Evolutionary conservation across 2,888 invertebrate species (phyloP), one percentile per base, ranked within the genome.

Genomic region (Trypoxylon attenuatum): DNA sequence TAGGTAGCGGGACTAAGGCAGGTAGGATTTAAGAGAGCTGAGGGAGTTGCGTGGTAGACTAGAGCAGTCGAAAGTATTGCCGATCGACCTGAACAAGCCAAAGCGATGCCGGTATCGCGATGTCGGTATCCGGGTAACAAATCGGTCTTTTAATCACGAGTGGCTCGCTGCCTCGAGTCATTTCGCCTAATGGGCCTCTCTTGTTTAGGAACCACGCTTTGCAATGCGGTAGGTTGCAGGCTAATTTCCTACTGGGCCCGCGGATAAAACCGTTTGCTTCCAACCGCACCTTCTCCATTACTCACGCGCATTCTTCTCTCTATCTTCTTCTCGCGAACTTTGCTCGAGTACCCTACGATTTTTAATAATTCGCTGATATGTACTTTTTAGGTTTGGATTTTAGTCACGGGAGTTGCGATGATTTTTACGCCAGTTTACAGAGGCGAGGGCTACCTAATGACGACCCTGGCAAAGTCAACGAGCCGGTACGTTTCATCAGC

Each of bases 61-160:
- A 22, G 38, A 19, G 23, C 25, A 45, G 43, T n/a, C 21, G 4
- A 29, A 38, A 19, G 47, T 15, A 25, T 42, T 19, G 22, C 49
- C 23, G 49, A 39, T 41, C 47, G 50, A 25, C 42, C 23, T 21
- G 22, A 53, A 46, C 54, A 54, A 41, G 23, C 53, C 45, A 10
- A 21, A 55, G 33, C 18, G 46, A 49, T n/a, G n/a, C n/a, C 25
- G 5, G 5, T 25, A 8, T 25, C 25, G 25, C 33, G 2, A 1
- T 61, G 61, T 62, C 53, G 57, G 62, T 58, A 61, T 72, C 53
- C 67, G 62, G 57, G 79, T 84, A 82, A 84, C 81, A 84, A 85
- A 85, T 84, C 83, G 82, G 68, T 70, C 82, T 81, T 85, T 84
- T 84, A 84, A 85, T 85, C 84, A 84, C 81, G 77, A 74, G 76